These are phyloP conservation scores for Ommatoiulus sabulosus DNA, from an alignment of 2,888 invertebrate genomes.

Conservation along the genomic window DNA sequence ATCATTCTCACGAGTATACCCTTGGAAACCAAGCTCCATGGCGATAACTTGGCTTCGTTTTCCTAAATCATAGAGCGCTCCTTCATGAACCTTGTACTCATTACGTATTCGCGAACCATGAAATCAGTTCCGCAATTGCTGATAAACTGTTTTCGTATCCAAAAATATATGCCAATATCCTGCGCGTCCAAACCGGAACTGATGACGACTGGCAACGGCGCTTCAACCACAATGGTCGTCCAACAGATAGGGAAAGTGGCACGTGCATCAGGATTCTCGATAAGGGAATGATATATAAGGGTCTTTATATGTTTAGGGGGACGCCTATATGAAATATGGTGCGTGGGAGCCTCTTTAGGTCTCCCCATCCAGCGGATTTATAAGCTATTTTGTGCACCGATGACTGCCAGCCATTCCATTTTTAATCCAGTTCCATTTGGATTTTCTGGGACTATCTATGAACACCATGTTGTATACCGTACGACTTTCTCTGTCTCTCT, in stretches of 20 bases:
- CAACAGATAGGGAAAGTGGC: conserved; percentile 32
- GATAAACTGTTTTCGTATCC: conserved; percentile 56
- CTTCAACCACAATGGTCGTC: conserved; percentile 42
- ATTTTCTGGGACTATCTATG: not conserved
- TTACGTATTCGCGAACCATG: conserved; percentile 59
- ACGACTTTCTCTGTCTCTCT: too few species aligned
- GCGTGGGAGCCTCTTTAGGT: not conserved
- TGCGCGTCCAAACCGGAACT: conserved; percentile 51
- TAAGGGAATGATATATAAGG: conserved; percentile 39
- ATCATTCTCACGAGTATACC: not conserved
- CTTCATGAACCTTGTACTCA: conserved; percentile 49
- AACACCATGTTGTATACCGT: too few species aligned
- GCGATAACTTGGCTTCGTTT: not conserved
- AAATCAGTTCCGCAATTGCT: conserved; percentile 58
- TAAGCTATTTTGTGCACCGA: not conserved
- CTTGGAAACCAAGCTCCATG: not conserved
- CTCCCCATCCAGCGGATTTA: not conserved
- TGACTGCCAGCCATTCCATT: not conserved
- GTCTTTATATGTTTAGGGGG: not conserved
- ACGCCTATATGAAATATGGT: conserved; percentile 2
- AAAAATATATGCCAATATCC: conserved; percentile 57
- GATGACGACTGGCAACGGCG: conserved; percentile 52
- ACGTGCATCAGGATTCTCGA: conserved; percentile 45
- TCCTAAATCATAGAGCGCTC: not conserved
- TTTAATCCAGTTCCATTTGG: not conserved